Percentiles rank a stretch among this genome's conserved stretches.
phyloP scores from a whole-genome alignment of 2,888 invertebrate genomes.

The Calliphora vomitoria region DNA sequence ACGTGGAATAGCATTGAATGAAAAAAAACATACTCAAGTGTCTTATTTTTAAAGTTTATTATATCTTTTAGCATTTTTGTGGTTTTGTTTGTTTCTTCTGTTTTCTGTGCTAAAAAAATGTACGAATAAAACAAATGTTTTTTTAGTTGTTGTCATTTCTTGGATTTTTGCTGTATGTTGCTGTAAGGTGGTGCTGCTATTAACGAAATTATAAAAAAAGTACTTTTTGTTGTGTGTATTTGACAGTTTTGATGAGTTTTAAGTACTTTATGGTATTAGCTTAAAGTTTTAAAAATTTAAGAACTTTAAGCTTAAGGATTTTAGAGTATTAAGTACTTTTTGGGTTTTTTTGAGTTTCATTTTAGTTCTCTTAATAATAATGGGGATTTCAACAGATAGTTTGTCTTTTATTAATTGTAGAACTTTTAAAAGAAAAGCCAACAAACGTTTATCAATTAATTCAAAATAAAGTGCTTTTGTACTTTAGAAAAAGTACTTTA shows the following conservation, averaged over 20 bases:
- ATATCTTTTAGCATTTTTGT: slow-evolving; percentile 7
- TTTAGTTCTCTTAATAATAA: too few species aligned
- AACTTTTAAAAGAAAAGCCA: too few species aligned
- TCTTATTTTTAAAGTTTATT: slow-evolving; percentile 17
- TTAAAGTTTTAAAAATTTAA: too few species aligned
- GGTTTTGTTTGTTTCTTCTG: slow-evolving; percentile 13
- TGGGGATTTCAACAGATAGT: too few species aligned
- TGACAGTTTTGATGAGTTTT: neutral
- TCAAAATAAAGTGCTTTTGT: too few species aligned
- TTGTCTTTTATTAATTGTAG: too few species aligned
- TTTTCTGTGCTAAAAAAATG: neutral
- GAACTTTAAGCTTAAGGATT: too few species aligned
- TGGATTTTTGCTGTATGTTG: neutral
- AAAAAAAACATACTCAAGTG: slow-evolving; percentile 30
- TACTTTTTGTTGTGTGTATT: neutral
- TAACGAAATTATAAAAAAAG: neutral
- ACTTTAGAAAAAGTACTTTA: too few species aligned
- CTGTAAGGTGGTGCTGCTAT: neutral
- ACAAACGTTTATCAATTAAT: too few species aligned
- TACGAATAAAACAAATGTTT: neutral
- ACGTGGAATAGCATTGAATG: neutral
- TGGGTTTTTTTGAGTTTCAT: too few species aligned
- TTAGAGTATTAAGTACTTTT: neutral
- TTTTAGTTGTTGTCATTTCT: neutral
- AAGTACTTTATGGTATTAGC: neutral